Base-by-base conservation (phyloP, 2,797 vertebrate genomes). In the Tarsius wallacei region DNA sequence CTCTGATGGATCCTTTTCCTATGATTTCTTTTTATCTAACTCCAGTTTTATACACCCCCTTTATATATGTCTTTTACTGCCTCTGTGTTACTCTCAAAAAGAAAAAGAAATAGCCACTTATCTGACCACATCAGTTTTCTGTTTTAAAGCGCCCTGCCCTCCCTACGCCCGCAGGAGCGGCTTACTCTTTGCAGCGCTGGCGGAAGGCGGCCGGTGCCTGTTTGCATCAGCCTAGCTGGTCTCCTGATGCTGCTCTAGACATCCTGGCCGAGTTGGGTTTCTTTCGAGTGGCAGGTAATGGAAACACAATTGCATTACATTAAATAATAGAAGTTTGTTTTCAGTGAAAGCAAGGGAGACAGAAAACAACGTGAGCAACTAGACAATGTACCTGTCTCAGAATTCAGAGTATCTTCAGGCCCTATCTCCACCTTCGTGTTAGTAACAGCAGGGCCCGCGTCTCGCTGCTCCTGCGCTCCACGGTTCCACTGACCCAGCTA, bases 381-480 rank as follows among this genome's bases (percentile, higher is more conserved):
- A 6, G 6, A 5, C 1, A 5, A 26, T 26, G 4, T 8, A 22
- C 3, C 42, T 42, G 42, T 49, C 36, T 19, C 55, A 87, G 63
- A 61, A 87, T 63, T 24, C 31, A 31, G 42, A 19, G 36, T 17
- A 11, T 14, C 33, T 53, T 13, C 22, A 17, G 13, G 51, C 16
- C 7, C 42, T 42, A 4, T 42, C 4, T 42, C 42, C 42, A 42
- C 42, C 42, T 42, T 42, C 42, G 42, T 42, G 42, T 42, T 42
- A 42, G 42, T 21, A 9, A 3, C 28, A 33, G 31, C 5, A 10
- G 51, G 4, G 3, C 4, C 13, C 8, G 5, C 0, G 12, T 36
- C 42, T 82, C 19, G 7, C 1, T 7, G 11, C 42, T 28, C 19
- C 0, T 0, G 1, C 16, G 12, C 47, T 8, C 12, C 28, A 33